phyloP scores from a whole-genome alignment of 2,888 invertebrate genomes.

The Saturnia pavonia region DNA sequence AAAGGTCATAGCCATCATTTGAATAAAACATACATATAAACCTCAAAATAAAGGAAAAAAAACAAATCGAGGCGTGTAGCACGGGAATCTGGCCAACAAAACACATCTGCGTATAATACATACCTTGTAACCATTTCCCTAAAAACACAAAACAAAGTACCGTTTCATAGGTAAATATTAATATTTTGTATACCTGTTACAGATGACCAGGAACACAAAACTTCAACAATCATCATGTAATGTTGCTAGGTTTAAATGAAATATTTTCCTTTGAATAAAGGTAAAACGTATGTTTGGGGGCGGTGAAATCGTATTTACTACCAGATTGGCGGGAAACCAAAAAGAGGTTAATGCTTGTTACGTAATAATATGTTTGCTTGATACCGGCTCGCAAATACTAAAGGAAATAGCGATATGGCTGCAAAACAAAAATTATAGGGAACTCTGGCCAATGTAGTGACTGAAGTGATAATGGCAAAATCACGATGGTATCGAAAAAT shows the following conservation, averaged over 20 bases:
- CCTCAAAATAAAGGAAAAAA: background rate
- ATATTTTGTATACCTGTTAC: background rate
- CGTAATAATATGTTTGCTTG: background rate
- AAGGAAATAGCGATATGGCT: background rate
- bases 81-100: background rate
- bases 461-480: no score
- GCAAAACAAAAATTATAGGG: background rate
- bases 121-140: background rate
- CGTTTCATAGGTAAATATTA: background rate
- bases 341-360: no score
- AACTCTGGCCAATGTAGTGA: background rate
- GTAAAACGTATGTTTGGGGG: background rate
- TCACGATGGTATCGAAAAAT: no score
- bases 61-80: no score
- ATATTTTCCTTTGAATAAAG: no score
- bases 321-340: background rate
- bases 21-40: conserved; percentile 14
- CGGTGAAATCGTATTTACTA: background rate
- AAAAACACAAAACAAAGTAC: background rate
- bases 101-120: no score
- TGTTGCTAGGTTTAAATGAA: background rate
- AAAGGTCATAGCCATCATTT: conserved; percentile 44
- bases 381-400: background rate
- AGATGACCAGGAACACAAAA: background rate
- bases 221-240: no score